Conservation (phyloP, 64 coral and sea anemone genomes). For the Montipora cactus region DNA sequence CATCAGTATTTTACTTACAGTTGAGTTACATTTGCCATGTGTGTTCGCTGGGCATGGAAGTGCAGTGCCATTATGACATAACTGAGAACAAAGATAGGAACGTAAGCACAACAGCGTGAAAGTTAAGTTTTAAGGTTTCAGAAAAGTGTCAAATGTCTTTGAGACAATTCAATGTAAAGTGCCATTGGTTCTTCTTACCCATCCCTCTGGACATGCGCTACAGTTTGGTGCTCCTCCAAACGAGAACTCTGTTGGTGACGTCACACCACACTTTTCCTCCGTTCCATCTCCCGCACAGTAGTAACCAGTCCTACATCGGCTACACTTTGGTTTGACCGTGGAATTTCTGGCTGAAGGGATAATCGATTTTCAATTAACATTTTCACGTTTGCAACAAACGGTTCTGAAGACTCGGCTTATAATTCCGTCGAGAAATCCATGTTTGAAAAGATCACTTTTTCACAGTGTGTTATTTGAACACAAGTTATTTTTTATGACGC, state of each 20-base stretch:
- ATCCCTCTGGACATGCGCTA: conserved; percentile 81
- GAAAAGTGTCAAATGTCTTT: no score
- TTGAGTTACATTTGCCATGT: conserved; percentile 88
- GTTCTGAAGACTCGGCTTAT: background rate
- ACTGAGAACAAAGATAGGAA: conserved; percentile 36
- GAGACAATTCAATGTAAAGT: background rate
- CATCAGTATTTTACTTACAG: conserved; percentile 69
- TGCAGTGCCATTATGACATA: conserved; percentile 91
- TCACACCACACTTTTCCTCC: conserved; percentile 78
- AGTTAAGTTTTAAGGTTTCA: no score
- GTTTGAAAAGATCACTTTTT: no score
- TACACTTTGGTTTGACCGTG: conserved; percentile 88
- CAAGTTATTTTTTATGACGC: no score
- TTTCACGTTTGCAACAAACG: background rate
- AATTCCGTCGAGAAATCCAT: no score
- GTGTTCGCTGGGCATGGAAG: conserved; percentile 93
- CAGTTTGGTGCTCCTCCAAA: conserved; percentile 92
- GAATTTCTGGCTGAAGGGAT: conserved; percentile 80
- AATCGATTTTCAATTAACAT: background rate
- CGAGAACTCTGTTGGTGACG: conserved; percentile 85
- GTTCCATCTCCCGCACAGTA: conserved; percentile 93
- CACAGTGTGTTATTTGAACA: no score
- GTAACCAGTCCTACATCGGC: conserved; percentile 89
- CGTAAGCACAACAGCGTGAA: background rate
- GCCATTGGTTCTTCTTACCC: conserved; percentile 55